Evolutionary conservation across 2,113 vertebrate species (phyloP), one percentile per base, ranked within the genome.

Genomic region (Ginglymostoma cirratum): DNA sequence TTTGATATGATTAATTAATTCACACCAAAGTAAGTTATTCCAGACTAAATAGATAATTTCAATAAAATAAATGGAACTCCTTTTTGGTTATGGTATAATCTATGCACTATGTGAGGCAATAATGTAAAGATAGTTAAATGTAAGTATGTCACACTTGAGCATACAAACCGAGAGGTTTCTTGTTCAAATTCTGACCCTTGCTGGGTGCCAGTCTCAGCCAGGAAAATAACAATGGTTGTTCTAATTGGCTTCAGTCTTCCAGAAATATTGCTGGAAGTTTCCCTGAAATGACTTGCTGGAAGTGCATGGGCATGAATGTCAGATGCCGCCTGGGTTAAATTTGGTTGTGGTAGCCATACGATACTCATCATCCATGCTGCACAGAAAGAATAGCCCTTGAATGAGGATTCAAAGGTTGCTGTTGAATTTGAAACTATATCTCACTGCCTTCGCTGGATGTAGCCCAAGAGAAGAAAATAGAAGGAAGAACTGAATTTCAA

Each of bases 401-500:
- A 38, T 93, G 65, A 67, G 34, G 15, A 23, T 23, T 15, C 5
- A 93, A 12, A 38, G n/a, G 80, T 21, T 93, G 17, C n/a, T 94
- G 45, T 38, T 42, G 70, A 2, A 38, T 70, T 12, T 94, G 66
- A 38, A 42, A 67, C n/a, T 70, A 17, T 30, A 72, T 15, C 42
- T 42, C 67, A 70, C 27, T 94, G 61, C n/a, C 52, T 66, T 66
- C 89, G 38, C 61, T 5, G 65, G 89, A 66, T 19, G 34, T 38
- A 93, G 52, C 87, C 19, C 2, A 66, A 38, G 55, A 66, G 34
- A 65, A 90, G 65, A 93, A 66, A 93, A 66, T 38, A 21, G n/a
- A 93, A 72, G 67, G 66, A 70, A 69, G 24, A 70, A 95, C 12
- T 17, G n/a, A 72, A 70, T 94, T 94, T 38, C n/a, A 94, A 94